Evolutionary conservation across 2,888 invertebrate species (phyloP), one percentile per base, ranked within the genome.

Genomic region (Ernsta delagoae): DNA sequence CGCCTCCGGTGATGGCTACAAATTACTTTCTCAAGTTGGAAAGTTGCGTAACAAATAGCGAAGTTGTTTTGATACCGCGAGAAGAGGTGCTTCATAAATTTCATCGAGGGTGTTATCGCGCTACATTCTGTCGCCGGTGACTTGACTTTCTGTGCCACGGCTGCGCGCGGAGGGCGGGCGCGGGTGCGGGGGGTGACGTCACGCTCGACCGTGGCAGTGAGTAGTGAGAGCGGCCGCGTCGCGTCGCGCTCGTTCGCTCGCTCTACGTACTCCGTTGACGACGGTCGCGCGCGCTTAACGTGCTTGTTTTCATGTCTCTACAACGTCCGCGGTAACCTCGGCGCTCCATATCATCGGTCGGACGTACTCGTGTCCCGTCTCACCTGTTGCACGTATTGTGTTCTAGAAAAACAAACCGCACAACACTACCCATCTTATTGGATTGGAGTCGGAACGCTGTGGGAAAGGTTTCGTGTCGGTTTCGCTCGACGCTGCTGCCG

Each of bases 181-280:
- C 83, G 74, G 84, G 78, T 78, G 79, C 79, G 82, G 73, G 77
- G 68, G 76, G 89, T 91, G 92, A 92, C 93, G 92, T 92, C 92
- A 92, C 89, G 83, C 78, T 81, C 92, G 93, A 92, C 93, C 93
- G 92, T 93, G 93, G 92, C 93, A 92, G 92, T 93, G 90, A 89
- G 92, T 90, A 92, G 92, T 93, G 90, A 89, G 90, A 90, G 91
- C 90, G 88, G 85, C 85, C 88, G 89, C 89, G 87, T 82, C 87
- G 83, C 77, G 59, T 81, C 82, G 64, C 64, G 89, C 83, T 87
- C 83, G 88, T 85, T 90, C 85, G 90, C 88, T 81, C 76, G 81
- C 78, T 87, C 86, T 85, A 87, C 82, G 88, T 90, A 90, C 89
- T 92, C 84, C 87, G 90, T 79, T 84, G 89, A 83, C 88, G 91